Evolutionary conservation across 2,797 vertebrate species (phyloP), one percentile per base, ranked within the genome.

Genomic region (Acrossocheilus fasciatus): DNA sequence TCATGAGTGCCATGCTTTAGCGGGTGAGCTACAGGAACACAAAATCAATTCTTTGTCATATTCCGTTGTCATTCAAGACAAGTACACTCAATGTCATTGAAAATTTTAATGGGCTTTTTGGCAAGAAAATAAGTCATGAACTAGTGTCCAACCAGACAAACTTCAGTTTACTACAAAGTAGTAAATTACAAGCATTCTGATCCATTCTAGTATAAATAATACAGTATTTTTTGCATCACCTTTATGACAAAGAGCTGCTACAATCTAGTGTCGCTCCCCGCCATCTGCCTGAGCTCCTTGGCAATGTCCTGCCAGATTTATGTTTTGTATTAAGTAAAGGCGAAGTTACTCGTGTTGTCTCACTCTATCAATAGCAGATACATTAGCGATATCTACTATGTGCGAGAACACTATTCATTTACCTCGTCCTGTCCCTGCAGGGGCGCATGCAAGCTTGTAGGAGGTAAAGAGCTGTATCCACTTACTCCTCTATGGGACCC

Each of bases 321-420:
- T 96, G 95, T 95, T 96, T 96, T 96, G 94, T 96, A 96, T 97
- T 96, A 96, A 97, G 94, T 95, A 96, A 96, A 94, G 93, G 93
- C 95, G 95, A 96, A 96, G 95, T 94, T 95, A 96, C 95, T 96
- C 94, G 91, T 96, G 96, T 97, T 97, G 96, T 96, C 95, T 92
- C 95, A 93, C 95, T 95, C 93, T 94, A 96, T 97, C 96, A 96
- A 96, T 96, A 96, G 93, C 82, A 94, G 95, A 96, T 95, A 95
- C 95, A 96, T 97, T 97, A 97, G 95, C 95, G 96, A 97, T 96
- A 96, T 95, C 96, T 95, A 95, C 95, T 95, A 94, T 89, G 95
- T 96, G 94, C 94, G 94, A 95, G 95, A 93, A 94, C 94, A 93
- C 96, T 96, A 96, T 97, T 96, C 95, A 98, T 97, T 97, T 96